These are phyloP conservation scores for Aethes cnicana DNA, from an alignment of 2,888 invertebrate genomes.

Conservation along the genomic window DNA sequence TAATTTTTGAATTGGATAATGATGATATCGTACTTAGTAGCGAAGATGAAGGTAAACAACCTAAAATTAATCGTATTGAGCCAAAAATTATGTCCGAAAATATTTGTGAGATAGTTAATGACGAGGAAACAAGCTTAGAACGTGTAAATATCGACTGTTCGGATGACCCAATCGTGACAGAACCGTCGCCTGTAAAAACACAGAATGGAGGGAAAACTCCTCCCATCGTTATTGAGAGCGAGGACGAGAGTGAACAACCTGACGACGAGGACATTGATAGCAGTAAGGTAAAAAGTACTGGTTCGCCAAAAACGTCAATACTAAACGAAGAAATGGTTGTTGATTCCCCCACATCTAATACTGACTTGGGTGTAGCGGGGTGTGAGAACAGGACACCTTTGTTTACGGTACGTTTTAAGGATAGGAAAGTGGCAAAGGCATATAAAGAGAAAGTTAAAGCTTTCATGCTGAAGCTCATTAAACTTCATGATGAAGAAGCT, in stretches of 20 bases:
- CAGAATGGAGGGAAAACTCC: constrained; percentile 73
- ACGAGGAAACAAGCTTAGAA: constrained; percentile 43
- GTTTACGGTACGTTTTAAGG: constrained; percentile 71
- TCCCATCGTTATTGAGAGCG: constrained; percentile 32
- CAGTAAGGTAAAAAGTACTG: constrained; percentile 39
- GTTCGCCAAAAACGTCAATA: constrained; percentile 50
- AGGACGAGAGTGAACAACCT: constrained; percentile 35
- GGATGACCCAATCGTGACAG: constrained; percentile 40
- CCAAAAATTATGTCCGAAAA: constrained; percentile 35
- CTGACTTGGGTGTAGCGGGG: constrained; percentile 60
- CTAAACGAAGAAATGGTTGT: constrained; percentile 62
- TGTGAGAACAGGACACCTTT: constrained; percentile 69
- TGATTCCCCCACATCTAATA: constrained; percentile 63
- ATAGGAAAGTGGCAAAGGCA: constrained; percentile 62
- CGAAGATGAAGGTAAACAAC: constrained; percentile 67
- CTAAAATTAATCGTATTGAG: constrained; percentile 59
- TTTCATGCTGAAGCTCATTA: constrained; percentile 71
- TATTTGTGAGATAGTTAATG: constrained; percentile 36
- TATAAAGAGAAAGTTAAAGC: constrained; percentile 74
- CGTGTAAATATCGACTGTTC: constrained; percentile 46
- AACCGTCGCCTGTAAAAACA: constrained; percentile 35
- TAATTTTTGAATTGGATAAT: constrained; percentile 77
- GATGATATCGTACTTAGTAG: constrained; percentile 73
- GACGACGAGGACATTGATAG: constrained; percentile 39
- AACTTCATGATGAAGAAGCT: constrained; percentile 51